Evolutionary conservation across 1,140 invertebrate species (phyloP).

Genomic region (Cyclina sinensis): DNA sequence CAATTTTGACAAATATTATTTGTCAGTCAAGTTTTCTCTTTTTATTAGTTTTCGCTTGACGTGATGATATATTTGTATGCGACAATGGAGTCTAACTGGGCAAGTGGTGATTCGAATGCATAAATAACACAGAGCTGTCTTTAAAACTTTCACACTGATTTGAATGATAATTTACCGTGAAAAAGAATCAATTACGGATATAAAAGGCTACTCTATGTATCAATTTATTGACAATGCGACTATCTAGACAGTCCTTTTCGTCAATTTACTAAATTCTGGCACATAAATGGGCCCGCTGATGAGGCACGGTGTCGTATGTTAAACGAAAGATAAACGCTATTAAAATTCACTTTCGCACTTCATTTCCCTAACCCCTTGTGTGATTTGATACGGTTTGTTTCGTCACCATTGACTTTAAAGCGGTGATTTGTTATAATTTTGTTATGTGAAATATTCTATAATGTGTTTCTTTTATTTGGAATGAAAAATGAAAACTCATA

Average conservation of each 20-base stretch:
- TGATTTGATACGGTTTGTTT: conserved; percentile 30
- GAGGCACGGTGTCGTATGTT: conserved; percentile 9
- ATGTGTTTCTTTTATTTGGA: background rate
- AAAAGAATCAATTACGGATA: conserved; percentile 58
- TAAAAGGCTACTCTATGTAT: background rate
- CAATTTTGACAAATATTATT: conserved; percentile 71
- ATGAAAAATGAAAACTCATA: background rate
- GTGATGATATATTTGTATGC: conserved; percentile 65
- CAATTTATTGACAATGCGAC: conserved; percentile 11
- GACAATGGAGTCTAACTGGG: conserved; percentile 41
- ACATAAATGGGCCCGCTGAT: conserved; percentile 51
- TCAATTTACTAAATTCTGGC: conserved; percentile 18
- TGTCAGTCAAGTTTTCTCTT: conserved; percentile 54
- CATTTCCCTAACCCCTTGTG: conserved; percentile 50
- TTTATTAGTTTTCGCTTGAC: conserved; percentile 42
- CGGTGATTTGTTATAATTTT: conserved; percentile 19
- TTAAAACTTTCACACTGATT: conserved; percentile 60
- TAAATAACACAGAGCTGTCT: conserved; percentile 43
- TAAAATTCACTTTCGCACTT: conserved; percentile 67
- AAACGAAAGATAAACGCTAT: conserved; percentile 32
- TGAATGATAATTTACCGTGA: conserved; percentile 66
- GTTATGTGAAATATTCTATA: background rate
- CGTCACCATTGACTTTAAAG: background rate
- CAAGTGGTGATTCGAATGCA: conserved; percentile 9
- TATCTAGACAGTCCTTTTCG: background rate